These are phyloP conservation scores for Rallus limicola DNA, from an alignment of 2,113 vertebrate genomes.

Conservation along the genomic window DNA sequence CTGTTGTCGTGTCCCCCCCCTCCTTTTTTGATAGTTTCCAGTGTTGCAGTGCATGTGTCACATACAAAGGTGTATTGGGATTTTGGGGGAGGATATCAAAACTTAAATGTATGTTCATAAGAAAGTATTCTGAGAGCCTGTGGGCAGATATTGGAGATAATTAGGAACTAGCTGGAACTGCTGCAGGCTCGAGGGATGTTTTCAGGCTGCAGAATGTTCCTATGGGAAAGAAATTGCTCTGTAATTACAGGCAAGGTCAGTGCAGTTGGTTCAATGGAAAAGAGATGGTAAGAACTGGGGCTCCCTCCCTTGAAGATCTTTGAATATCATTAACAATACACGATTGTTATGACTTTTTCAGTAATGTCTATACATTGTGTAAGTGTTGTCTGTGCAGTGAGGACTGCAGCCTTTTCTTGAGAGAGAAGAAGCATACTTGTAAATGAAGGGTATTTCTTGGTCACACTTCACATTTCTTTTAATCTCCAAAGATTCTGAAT, in stretches of 20 bases:
- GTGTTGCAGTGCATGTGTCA: neutral
- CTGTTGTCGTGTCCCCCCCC: neutral
- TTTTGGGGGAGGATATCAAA: neutral
- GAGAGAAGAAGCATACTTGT: neutral
- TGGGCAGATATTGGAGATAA: constrained; percentile 49
- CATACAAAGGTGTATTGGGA: neutral
- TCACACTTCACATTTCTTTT: neutral
- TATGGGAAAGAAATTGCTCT: constrained; percentile 7
- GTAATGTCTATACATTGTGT: neutral
- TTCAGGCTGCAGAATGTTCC: constrained; percentile 45
- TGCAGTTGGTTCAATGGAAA: neutral
- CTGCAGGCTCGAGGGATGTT: constrained; percentile 35
- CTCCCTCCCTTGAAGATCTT: neutral
- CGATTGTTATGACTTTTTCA: neutral
- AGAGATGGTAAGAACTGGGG: neutral
- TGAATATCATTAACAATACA: neutral
- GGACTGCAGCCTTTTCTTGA: neutral
- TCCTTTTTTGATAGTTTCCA: neutral
- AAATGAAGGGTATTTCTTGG: neutral
- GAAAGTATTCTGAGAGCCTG: neutral
- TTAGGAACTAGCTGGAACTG: constrained; percentile 54
- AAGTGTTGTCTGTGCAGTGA: neutral
- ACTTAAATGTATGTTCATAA: neutral
- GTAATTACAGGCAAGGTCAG: constrained; percentile 62
- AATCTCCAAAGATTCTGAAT: neutral